Percentiles rank a stretch among this genome's conserved stretches.
phyloP scores from a whole-genome alignment of 2,888 invertebrate genomes.

The Caenorhabditis macrosperma region DNA sequence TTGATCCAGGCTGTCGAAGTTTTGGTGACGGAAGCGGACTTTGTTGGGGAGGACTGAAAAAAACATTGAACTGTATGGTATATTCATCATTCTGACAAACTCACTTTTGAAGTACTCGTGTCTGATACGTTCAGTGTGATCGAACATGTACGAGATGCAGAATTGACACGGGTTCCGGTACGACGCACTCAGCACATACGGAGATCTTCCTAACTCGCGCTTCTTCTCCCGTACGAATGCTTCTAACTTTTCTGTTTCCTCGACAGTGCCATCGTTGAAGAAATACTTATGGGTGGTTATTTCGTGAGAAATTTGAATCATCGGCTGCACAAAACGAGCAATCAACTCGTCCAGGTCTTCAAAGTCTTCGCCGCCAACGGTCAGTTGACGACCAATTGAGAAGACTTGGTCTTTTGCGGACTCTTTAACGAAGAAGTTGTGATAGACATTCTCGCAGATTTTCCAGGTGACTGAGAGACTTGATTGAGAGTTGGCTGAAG shows the following conservation, averaged over 20 bases:
- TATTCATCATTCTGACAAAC: slow-evolving; percentile 13
- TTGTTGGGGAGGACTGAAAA: slow-evolving; percentile 89
- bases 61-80: not conserved
- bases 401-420: slow-evolving; percentile 97
- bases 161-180: slow-evolving; percentile 87
- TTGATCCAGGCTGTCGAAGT: slow-evolving; percentile 88
- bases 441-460: slow-evolving; percentile 90
- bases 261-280: slow-evolving; percentile 83
- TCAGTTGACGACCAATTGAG: slow-evolving; percentile 85
- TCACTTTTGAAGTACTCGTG: slow-evolving; percentile 89
- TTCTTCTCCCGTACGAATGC: slow-evolving; percentile 86
- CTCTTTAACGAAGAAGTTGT: slow-evolving; percentile 96
- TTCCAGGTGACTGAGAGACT: slow-evolving; percentile 99
- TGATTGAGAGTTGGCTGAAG: slow-evolving; percentile 95
- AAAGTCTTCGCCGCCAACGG: slow-evolving; percentile 85
- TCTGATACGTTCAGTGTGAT: slow-evolving; percentile 85
- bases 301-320: slow-evolving; percentile 94
- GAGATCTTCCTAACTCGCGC: slow-evolving; percentile 84
- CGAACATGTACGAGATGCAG: slow-evolving; percentile 92
- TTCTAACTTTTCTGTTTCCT: slow-evolving; percentile 65
- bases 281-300: slow-evolving; percentile 90
- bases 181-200: slow-evolving; percentile 75
- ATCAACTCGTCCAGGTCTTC: slow-evolving; percentile 99
- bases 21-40: slow-evolving; percentile 88
- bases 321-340: slow-evolving; percentile 94